Evolutionary conservation across 2,797 vertebrate species (phyloP).

Genomic region (Sebastes vulpes): DNA sequence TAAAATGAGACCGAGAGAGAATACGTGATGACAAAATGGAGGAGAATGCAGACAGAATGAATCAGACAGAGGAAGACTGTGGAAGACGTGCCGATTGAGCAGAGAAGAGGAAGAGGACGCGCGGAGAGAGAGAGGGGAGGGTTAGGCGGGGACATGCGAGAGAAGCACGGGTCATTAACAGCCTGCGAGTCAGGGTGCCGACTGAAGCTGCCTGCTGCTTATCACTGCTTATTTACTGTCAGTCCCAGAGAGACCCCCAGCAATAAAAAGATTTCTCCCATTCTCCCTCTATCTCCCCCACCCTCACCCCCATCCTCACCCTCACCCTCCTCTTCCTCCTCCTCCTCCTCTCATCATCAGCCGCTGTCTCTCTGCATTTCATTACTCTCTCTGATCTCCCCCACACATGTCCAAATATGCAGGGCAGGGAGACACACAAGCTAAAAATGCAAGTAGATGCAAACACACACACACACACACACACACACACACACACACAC

Average conservation of each 20-base stretch:
- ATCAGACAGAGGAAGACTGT: neutral
- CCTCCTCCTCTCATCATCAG: conserved; percentile 43
- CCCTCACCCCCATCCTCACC: neutral
- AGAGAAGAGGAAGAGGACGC: neutral
- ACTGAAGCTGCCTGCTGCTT: conserved; percentile 72
- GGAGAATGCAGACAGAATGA: neutral
- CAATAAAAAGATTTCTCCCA: conserved; percentile 46
- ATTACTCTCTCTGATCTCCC: conserved; percentile 39
- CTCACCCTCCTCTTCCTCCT: neutral
- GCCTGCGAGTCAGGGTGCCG: conserved; percentile 64
- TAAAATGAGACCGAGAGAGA: conserved; percentile 21
- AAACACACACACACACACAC: neutral
- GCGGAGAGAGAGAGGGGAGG: conserved; percentile 6
- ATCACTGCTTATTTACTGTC: conserved; percentile 72
- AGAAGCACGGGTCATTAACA: conserved; percentile 76
- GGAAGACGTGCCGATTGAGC: neutral
- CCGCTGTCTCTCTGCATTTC: conserved; percentile 41
- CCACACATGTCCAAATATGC: conserved; percentile 37
- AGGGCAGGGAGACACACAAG: conserved; percentile 10
- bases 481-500: conserved; percentile 4
- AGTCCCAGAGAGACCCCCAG: conserved; percentile 64
- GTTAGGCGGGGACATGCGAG: conserved; percentile 49
- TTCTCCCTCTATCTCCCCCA: conserved; percentile 20
- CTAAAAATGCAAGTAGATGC: neutral
- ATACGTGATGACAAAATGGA: conserved; percentile 34